Evolutionary conservation across 2,113 vertebrate genomes (phyloP), one percentile per base, ranked within the genome.

Genomic region (Prunella himalayana): DNA sequence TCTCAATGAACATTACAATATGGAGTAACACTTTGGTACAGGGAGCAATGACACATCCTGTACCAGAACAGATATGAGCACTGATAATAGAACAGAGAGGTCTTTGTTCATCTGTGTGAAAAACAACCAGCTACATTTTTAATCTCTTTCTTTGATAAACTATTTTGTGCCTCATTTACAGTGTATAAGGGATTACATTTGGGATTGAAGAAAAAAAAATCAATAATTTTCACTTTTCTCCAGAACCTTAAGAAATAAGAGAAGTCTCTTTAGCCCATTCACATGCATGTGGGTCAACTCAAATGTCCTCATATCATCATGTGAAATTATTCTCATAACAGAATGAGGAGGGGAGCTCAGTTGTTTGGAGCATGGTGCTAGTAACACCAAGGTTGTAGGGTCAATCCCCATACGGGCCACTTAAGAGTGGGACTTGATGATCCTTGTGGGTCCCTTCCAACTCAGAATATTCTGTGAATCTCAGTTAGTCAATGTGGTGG

Each of bases 21-120:
- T 76, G 57, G 35, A 57, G 80, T 82, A 95, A 82, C 30, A 28
- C 84, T 94, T 94, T 86, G 56, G 76, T 94, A 79, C 90, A 79
- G 86, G 89, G 76, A 88, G 64, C 82, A 95, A 68, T 84, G 92
- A 90, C 82, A 95, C 92, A 84, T 92, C 69, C 72, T 94, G 90
- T 96, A 94, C 90, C 76, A 88, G 86, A 92, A 84, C 54, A 94
- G 88, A 93, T 94, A 94, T 22, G 44, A 86, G 5, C 16, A 75
- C 51, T 86, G 95, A 93, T 86, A 97, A 71, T 13, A 76, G 65
- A 95, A 93, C 72, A 94, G 51, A 88, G 44, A 84, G 18, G 69
- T 76, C 69, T 96, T 96, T 96, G 88, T 94, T 93, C 68, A 83
- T 91, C 56, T 78, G 31, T 75, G 91, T 83, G 50, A 81, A 93